Conservation (phyloP, 2,113 vertebrate genomes). For the Oxygymnocypris stewartii region DNA sequence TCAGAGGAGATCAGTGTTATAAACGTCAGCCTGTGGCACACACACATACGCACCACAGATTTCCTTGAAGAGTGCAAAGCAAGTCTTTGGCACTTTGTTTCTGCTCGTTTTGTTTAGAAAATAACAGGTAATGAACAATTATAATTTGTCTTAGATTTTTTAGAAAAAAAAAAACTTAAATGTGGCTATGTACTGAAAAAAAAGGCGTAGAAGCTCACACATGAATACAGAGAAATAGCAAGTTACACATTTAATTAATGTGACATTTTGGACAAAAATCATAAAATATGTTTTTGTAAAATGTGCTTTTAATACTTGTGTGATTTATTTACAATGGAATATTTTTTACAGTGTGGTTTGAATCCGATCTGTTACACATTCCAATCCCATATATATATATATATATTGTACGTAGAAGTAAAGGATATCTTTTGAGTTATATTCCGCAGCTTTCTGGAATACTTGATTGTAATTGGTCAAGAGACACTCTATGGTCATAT, state of each 20-base stretch:
- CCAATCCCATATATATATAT: neutral
- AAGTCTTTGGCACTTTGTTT: slow-evolving; percentile 7
- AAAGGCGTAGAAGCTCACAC: no score
- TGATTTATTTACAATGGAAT: no score
- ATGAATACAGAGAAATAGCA: no score
- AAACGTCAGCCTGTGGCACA: slow-evolving; percentile 62
- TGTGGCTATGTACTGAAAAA: no score
- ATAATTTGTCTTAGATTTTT: neutral
- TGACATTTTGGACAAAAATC: no score
- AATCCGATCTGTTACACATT: neutral
- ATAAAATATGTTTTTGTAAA: no score
- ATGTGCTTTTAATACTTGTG: no score
- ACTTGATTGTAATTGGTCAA: neutral
- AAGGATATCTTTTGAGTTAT: neutral
- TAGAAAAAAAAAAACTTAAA: neutral
- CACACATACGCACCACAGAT: slow-evolving; percentile 9
- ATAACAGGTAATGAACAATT: neutral
- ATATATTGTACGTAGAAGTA: neutral
- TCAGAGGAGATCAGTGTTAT: slow-evolving; percentile 44
- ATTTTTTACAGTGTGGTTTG: neutral
- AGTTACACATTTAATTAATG: no score
- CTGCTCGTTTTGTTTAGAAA: neutral
- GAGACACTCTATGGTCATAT: neutral
- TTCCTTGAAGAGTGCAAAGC: neutral
- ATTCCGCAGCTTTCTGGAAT: neutral